phyloP scores from a whole-genome alignment of 2,888 invertebrate genomes.

The Branchipolynoe longqiensis region DNA sequence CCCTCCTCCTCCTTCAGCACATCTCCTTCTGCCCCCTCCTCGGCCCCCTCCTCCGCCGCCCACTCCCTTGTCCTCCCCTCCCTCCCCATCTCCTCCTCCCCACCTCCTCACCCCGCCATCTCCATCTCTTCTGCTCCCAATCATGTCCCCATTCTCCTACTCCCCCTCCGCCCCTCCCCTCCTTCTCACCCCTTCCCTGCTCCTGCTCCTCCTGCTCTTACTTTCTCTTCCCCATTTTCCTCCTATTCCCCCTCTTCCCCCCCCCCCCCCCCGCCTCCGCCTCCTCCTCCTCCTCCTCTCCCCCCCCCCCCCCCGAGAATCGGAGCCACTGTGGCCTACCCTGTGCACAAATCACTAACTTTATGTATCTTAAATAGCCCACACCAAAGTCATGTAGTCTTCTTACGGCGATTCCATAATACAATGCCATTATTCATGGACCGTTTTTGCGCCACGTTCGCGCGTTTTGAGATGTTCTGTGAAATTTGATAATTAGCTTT shows the following conservation, averaged over 20 bases:
- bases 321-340: too few relatives aligned
- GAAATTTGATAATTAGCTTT: too few relatives aligned
- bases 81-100: background rate
- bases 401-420: too few relatives aligned
- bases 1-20: background rate
- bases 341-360: too few relatives aligned
- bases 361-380: too few relatives aligned
- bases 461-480: too few relatives aligned
- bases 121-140: background rate
- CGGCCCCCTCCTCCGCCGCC: background rate
- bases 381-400: too few relatives aligned
- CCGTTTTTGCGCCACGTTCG: too few relatives aligned
- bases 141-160: background rate
- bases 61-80: background rate
- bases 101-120: background rate
- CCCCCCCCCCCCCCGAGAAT: background rate
- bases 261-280: background rate
- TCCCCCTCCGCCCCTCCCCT: background rate
- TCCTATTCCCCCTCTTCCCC: background rate
- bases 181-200: background rate
- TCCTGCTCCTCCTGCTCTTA: background rate
- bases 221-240: background rate
- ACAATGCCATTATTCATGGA: too few relatives aligned
- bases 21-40: background rate
- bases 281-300: background rate